Evolutionary conservation across 1,140 invertebrate genomes (phyloP), one percentile per base, ranked within the genome.

Genomic region (Tetramorium parvispinum): DNA sequence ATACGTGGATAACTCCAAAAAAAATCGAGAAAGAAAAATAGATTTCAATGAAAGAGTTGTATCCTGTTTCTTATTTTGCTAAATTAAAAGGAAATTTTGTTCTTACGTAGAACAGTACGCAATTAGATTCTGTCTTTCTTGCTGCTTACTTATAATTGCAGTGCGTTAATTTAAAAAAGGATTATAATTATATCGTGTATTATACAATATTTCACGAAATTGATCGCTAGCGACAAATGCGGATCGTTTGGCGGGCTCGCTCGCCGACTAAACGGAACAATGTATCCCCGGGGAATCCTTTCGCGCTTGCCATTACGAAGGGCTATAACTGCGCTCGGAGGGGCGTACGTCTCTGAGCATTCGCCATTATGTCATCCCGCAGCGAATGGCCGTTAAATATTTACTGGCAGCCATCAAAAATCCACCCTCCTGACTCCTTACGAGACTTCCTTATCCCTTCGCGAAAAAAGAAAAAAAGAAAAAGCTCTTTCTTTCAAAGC

Each of bases 381-480:
- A 27, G 63, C 57, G 87, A 61, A 83, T 85, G n/a, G 21, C 73
- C 78, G 65, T 90, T 90, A 90, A 90, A 90, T 90, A 90, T 90
- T 90, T 89, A 85, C 88, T 43, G 53, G 59, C 51, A 51, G 13
- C 65, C 32, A 27, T 77, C 65, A 70, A 89, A 70, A 89, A 89
- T 87, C 88, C 57, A 49, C 61, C 66, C 57, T 16, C 70, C 11
- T 3, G 73, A n/a, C 10, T 10, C 37, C 32, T 32, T 32, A 32
- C 3, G 32, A 32, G 32, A 32, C 32, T 21, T 86, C 51, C 77
- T 76, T 32, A 57, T 82, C 7, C 57, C 55, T 40, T 18, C 10
- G n/a, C 51, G 0, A 37, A n/a, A 37, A n/a, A 13, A n/a, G 51
- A 43, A 40, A 66, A 49, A 24, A 8, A 13, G 10, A 5, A 40